phyloP scores from a whole-genome alignment of 2,888 invertebrate species.

The Gnatocerus cornutus region DNA sequence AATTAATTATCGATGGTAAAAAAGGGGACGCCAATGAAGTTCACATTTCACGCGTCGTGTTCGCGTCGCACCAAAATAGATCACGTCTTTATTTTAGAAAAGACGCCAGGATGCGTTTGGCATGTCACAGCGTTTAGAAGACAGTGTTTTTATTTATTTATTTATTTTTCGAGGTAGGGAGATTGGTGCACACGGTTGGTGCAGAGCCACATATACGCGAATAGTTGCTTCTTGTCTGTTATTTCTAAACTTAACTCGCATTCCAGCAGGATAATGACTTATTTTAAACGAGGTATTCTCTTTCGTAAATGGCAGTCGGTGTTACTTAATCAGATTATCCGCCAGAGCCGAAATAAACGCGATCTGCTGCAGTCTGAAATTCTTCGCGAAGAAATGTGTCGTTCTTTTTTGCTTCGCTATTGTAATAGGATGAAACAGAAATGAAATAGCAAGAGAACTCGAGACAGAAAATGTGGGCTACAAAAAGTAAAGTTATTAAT shows the following conservation, averaged over 20 bases:
- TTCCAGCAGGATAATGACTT: constrained; percentile 46
- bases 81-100: constrained; percentile 52
- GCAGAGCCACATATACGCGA: constrained; percentile 33
- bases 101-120: constrained; percentile 55
- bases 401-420: too few species aligned
- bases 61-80: constrained; percentile 28
- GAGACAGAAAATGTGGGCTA: too few species aligned
- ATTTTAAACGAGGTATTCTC: constrained; percentile 23
- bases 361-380: too few species aligned
- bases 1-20: background rate
- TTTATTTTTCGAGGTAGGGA: constrained; percentile 43
- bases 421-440: too few species aligned
- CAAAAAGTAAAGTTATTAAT: too few species aligned
- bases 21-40: constrained; percentile 2
- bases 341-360: background rate
- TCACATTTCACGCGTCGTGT: constrained; percentile 13
- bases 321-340: constrained; percentile 11
- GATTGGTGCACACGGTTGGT: constrained; percentile 40
- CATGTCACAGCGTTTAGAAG: constrained; percentile 44
- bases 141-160: constrained; percentile 34
- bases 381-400: too few species aligned
- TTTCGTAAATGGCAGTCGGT: background rate
- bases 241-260: constrained; percentile 45
- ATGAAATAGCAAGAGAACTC: too few species aligned
- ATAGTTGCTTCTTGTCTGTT: constrained; percentile 28